These are phyloP conservation scores for Bradypodion ventrale DNA, from an alignment of 2,797 vertebrate genomes.

Conservation along the genomic window DNA sequence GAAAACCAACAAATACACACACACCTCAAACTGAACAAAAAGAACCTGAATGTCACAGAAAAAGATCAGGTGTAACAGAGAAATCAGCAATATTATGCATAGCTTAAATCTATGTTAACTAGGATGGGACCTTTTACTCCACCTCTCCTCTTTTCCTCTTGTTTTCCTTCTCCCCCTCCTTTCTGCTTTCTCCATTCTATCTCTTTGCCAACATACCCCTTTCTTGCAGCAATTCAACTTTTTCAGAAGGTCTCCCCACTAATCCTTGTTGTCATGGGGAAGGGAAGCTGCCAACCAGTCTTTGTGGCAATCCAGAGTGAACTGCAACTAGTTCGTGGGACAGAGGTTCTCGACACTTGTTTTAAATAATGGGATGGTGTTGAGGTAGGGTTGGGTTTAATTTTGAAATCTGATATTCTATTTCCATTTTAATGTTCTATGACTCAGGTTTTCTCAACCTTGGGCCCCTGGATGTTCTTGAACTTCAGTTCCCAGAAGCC, in stretches of 20 bases:
- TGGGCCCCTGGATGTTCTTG: too few relatives aligned
- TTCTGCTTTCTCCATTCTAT: background rate
- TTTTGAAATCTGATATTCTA: background rate
- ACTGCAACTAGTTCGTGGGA: background rate
- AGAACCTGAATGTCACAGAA: too few relatives aligned
- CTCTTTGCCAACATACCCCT: background rate
- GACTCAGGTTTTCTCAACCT: too few relatives aligned
- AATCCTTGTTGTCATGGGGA: background rate
- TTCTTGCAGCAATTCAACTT: background rate
- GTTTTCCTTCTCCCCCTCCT: background rate
- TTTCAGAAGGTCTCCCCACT: too few relatives aligned
- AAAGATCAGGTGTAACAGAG: too few relatives aligned
- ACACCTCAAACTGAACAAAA: too few relatives aligned
- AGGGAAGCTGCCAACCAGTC: background rate
- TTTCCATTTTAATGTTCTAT: background rate
- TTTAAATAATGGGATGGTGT: background rate
- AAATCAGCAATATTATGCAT: too few relatives aligned
- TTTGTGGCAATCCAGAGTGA: background rate
- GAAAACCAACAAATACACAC: too few relatives aligned
- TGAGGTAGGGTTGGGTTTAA: background rate
- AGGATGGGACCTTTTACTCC: too few relatives aligned
- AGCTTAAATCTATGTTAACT: too few relatives aligned
- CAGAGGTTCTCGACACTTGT: background rate
- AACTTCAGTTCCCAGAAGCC: too few relatives aligned
- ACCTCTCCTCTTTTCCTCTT: background rate